Conservation (phyloP, 2,888 invertebrate genomes). For the Amblyjoppa fuscipennis region DNA sequence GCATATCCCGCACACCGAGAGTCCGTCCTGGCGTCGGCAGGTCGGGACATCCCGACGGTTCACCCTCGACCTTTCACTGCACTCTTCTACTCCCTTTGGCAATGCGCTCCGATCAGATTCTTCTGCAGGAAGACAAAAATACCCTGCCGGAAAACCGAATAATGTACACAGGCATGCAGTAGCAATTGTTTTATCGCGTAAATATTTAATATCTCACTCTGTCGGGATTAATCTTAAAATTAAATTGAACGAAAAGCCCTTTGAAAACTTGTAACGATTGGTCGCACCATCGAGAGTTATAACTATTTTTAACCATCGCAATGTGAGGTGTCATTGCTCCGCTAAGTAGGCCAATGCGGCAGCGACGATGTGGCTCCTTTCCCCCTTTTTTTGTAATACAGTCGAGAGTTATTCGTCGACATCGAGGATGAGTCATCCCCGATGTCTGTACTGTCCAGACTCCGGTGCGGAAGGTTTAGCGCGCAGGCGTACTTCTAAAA, state of each 20-base stretch:
- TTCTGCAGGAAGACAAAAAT: conserved; percentile 4
- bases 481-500: conserved; percentile 65
- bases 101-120: conserved; percentile 24
- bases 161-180: not conserved
- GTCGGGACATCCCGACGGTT: conserved; percentile 48
- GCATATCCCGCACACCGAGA: conserved; percentile 49
- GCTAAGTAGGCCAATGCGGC: conserved; percentile 57
- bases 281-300: not conserved
- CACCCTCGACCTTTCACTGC: conserved; percentile 45
- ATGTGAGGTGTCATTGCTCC: conserved; percentile 27
- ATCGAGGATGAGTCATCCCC: conserved; percentile 61
- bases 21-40: conserved; percentile 42
- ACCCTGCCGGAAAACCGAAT: not conserved
- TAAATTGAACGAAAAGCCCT: not conserved
- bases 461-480: conserved; percentile 31
- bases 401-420: conserved; percentile 57
- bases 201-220: not conserved
- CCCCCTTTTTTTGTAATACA: conserved; percentile 40
- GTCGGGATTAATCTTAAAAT: no score
- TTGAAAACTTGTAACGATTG: not conserved
- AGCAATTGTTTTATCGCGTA: not conserved
- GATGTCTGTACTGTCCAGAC: conserved; percentile 46
- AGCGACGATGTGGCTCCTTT: conserved; percentile 25
- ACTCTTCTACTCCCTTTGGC: conserved; percentile 39
- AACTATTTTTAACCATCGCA: conserved; percentile 11